Evolutionary conservation across 2,113 vertebrate genomes (phyloP).

Genomic region (Uropsilus gracilis): DNA sequence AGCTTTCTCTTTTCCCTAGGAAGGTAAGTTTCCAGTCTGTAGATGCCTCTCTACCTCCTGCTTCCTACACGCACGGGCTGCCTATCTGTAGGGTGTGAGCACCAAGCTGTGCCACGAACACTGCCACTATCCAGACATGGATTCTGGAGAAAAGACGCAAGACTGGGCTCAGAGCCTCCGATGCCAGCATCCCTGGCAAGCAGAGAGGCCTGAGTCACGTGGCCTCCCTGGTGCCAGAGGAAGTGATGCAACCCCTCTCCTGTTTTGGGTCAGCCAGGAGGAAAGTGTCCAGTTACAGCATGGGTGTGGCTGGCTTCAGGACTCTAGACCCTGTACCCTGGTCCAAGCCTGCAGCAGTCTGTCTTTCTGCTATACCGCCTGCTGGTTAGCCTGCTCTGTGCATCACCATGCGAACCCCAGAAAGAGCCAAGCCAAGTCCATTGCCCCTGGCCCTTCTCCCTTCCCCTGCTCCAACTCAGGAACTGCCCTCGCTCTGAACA

Average conservation of each 20-base stretch:
- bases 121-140: not conserved
- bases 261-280: conserved; percentile 32
- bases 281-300: conserved; percentile 57
- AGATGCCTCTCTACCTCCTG: fast-evolving
- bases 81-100: not conserved
- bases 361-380: not conserved
- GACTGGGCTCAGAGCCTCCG: not conserved
- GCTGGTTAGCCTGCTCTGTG: not conserved
- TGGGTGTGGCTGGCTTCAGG: not conserved
- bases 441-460: not conserved
- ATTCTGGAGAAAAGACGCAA: conserved; percentile 18
- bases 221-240: conserved; percentile 37
- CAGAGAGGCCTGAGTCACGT: not conserved
- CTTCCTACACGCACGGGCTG: fast-evolving
- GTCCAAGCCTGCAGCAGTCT: not conserved
- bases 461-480: not conserved
- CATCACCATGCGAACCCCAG: not conserved
- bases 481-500: not conserved
- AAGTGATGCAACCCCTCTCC: conserved; percentile 39
- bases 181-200: conserved; percentile 47
- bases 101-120: not conserved
- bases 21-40: not conserved
- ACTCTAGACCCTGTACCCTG: not conserved
- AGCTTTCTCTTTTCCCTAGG: not conserved
- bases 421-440: not conserved